Base-by-base conservation (phyloP, 1,140 invertebrate species). In the Lasioglossum albipes region DNA sequence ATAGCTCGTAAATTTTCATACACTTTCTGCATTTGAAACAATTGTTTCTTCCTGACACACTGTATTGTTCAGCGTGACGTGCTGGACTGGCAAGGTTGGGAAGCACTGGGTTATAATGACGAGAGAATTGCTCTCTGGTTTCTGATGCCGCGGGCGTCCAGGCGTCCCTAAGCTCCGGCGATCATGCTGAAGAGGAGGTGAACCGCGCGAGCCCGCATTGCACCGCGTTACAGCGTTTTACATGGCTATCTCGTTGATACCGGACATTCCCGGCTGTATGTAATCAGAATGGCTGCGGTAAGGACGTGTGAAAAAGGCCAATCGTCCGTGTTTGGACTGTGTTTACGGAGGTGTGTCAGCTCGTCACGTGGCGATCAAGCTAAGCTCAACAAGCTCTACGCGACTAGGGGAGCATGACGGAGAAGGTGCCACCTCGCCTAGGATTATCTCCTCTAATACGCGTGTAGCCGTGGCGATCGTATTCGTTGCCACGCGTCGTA, bases 361-460 rank as follows among this genome's bases (percentile, higher is more conserved):
- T 72, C 85, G 88, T 91, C 90, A 91, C 84, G 84, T 67, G 87
- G 81, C 84, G 89, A 91, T 91, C 90, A 91, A 90, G 89, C 89
- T 90, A 91, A 90, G 89, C 87, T 91, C 88, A 91, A 89, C 86
- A 86, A 90, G 88, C 88, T 90, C 89, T 79, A 74, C 61, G 13
- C 68, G 81, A 36, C 68, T 85, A 90, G 90, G 90, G 81, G 79
- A 91, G 84, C 90, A 91, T 91, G 83, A 70, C 9, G 41, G 27
- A 20, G 82, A 88, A 81, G 85, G 79, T 89, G 75, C 83, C 57
- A 52, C 64, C 80, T 84, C 78, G 84, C 70, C 90, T 91, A 91
- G 90, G 90, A 90, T 91, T 90, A 91, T 91, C 90, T 84, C 73
- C 74, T 87, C 85, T 90, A 90, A 89, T 89, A 85, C 83, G 73